These are phyloP conservation scores for Sebastes cheni DNA, from an alignment of 2,797 vertebrate species.

Conservation along the genomic window DNA sequence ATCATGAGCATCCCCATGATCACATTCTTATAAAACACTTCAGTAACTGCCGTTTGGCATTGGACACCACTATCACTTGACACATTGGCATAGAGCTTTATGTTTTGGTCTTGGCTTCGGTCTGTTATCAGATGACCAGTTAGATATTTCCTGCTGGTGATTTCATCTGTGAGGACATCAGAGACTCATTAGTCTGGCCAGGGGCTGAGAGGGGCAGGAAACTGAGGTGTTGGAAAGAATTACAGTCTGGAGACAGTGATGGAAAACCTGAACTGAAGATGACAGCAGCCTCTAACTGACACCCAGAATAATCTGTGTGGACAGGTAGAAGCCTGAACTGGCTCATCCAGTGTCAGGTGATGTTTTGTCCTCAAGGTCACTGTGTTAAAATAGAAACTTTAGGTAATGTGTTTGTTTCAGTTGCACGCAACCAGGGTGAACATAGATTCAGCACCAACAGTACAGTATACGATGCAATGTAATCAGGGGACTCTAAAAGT, in stretches of 20 bases:
- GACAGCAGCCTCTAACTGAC: slow-evolving; percentile 13
- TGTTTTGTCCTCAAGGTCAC: slow-evolving; percentile 31
- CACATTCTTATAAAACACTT: slow-evolving; percentile 53
- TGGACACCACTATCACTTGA: slow-evolving; percentile 52
- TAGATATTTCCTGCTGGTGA: slow-evolving; percentile 72
- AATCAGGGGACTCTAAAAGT: neutral
- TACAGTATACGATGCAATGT: neutral
- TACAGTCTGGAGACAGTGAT: slow-evolving; percentile 52
- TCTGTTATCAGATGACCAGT: slow-evolving; percentile 60
- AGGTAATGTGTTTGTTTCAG: slow-evolving; percentile 23
- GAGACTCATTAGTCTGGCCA: slow-evolving; percentile 56
- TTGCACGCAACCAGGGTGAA: neutral
- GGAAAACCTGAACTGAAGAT: slow-evolving; percentile 49
- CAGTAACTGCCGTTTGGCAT: slow-evolving; percentile 41
- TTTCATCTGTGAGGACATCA: slow-evolving; percentile 71
- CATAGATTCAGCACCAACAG: neutral
- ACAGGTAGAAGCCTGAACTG: slow-evolving; percentile 53
- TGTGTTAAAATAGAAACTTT: slow-evolving; percentile 54
- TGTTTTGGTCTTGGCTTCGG: slow-evolving; percentile 51
- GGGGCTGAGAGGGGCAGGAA: slow-evolving; percentile 50
- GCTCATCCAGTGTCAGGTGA: slow-evolving; percentile 40
- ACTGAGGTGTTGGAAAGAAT: slow-evolving; percentile 64
- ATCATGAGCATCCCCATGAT: slow-evolving; percentile 20
- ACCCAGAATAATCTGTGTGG: slow-evolving; percentile 57
- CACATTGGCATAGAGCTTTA: slow-evolving; percentile 57